Evolutionary conservation across 2,113 vertebrate genomes (phyloP), one percentile per base, ranked within the genome.

Genomic region (Ammodytes marinus): DNA sequence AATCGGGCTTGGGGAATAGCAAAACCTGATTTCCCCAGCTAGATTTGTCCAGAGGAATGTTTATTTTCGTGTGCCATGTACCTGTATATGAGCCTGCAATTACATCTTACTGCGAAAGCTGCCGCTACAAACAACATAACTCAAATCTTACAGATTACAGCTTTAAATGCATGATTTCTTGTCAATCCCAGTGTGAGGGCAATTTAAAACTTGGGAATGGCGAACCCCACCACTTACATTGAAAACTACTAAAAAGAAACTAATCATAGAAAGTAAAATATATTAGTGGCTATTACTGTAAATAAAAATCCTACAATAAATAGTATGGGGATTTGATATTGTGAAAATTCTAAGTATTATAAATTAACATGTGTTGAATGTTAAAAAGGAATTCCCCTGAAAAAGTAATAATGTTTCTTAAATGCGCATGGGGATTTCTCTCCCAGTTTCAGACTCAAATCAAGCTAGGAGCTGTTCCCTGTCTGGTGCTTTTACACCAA

Each of bases 401-500:
- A 61, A 7, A 61, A 45, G 3, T 6, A 40, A 46, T 64, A 37
- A 61, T 52, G 8, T 42, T 40, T 42, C 10, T 19, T 5, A 10
- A 14, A 3, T 57, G 37, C 14, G 45, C 53, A 46, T 40, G 39
- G 15, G 52, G 19, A 53, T 69, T 37, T 63, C 15, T 63, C 15
- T 63, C 19, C 14, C 14, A 6, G 5, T 13, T 65, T 57, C 6
- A 15, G 4, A 39, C 37, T 57, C 27, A 78, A 66, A 69, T 27
- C 47, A 39, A 60, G 55, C 39, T 12, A 19, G 39, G 7, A 58
- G 55, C 11, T 45, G 54, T 43, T 77, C 2, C 42, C 3, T n/a
- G 43, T 58, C 17, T 46, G 4, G 4, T 11, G 81, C 61, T 74
- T 88, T 65, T 76, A 50, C 40, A 40, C 49, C 43, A 57, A 86